Conservation (phyloP, 2,888 invertebrate genomes). For the Eledone cirrhosa region DNA sequence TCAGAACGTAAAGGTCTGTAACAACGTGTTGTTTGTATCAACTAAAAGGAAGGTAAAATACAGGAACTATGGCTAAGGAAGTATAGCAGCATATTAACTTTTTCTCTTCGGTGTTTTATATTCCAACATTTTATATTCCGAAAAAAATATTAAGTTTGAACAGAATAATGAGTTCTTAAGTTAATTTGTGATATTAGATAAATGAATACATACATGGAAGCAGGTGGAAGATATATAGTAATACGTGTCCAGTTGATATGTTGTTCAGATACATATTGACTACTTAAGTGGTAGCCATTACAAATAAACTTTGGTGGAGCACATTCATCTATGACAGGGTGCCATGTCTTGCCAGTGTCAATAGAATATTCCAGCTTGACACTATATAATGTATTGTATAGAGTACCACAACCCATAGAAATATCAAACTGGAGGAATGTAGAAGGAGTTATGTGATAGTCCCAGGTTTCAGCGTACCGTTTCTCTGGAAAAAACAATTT, state of each 20-base stretch:
- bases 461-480: slow-evolving; percentile 67
- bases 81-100: too few relatives aligned
- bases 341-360: slow-evolving; percentile 66
- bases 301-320: slow-evolving; percentile 66
- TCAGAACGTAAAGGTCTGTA: too few relatives aligned
- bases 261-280: slow-evolving; percentile 59
- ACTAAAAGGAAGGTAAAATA: too few relatives aligned
- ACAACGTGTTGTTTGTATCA: too few relatives aligned
- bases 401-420: slow-evolving; percentile 64
- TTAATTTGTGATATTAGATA: too few relatives aligned
- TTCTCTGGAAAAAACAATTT: slow-evolving; percentile 38
- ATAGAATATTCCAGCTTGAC: slow-evolving; percentile 66
- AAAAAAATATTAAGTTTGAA: too few relatives aligned
- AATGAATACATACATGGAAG: slow-evolving; percentile 61
- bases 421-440: slow-evolving; percentile 68
- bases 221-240: slow-evolving; percentile 63
- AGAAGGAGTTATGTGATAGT: slow-evolving; percentile 63
- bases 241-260: slow-evolving; percentile 65
- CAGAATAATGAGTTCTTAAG: too few relatives aligned
- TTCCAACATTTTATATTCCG: too few relatives aligned
- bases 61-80: too few relatives aligned
- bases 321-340: slow-evolving; percentile 63
- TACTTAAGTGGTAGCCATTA: slow-evolving; percentile 62
- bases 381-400: slow-evolving; percentile 56
- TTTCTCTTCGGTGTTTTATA: too few relatives aligned